phyloP scores from a whole-genome alignment of 2,888 invertebrate genomes.

The Coenonympha arcania region DNA sequence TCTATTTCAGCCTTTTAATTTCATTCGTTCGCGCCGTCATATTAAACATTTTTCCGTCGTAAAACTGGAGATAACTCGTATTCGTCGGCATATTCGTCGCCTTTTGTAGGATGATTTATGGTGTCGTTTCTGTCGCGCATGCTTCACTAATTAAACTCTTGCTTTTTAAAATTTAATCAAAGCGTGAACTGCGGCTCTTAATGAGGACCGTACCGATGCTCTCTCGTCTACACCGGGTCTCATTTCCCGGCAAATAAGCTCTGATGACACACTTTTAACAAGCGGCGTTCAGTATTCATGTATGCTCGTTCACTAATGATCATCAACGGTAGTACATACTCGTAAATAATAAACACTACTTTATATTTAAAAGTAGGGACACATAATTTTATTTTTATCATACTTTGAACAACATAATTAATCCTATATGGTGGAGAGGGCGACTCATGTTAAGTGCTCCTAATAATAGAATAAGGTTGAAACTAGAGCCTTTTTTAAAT shows the following conservation, averaged over 20 bases:
- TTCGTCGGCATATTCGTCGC: too few relatives aligned
- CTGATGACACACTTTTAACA: conserved; percentile 15
- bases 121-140: background rate
- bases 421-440: too few relatives aligned
- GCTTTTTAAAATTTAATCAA: background rate
- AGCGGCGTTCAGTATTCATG: conserved; percentile 10
- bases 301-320: background rate
- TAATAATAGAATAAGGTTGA: too few relatives aligned
- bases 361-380: conserved; percentile 1
- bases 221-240: conserved; percentile 18
- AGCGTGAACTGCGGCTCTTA: conserved; percentile 1
- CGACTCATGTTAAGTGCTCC: too few relatives aligned
- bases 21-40: too few relatives aligned
- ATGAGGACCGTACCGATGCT: conserved; percentile 8
- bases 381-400: background rate
- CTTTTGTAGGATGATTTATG: too few relatives aligned
- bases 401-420: too few relatives aligned
- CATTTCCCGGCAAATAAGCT: conserved; percentile 24
- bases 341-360: too few relatives aligned
- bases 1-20: too few relatives aligned
- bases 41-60: too few relatives aligned
- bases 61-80: too few relatives aligned
- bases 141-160: background rate
- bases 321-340: conserved; percentile 1
- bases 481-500: too few relatives aligned